phyloP scores from a whole-genome alignment of 1,140 invertebrate genomes.

The Patella vulgata region DNA sequence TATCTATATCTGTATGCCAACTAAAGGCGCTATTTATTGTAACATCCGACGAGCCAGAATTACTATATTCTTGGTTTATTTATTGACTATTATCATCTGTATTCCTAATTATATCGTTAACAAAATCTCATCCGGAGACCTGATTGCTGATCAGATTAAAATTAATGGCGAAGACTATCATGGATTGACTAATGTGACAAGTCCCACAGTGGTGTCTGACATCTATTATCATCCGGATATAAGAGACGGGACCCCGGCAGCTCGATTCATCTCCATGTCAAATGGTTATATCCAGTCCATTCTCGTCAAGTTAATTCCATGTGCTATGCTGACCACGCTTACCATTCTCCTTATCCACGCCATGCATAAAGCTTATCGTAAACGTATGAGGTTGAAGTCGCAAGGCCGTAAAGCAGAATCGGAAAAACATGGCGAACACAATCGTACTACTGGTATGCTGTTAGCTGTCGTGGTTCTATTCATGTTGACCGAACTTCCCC shows the following conservation, averaged over 20 bases:
- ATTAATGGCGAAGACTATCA: too few relatives aligned
- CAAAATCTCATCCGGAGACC: slow-evolving; percentile 18
- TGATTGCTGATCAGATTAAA: background rate
- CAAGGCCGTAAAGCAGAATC: slow-evolving; percentile 58
- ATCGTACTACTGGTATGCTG: slow-evolving; percentile 90
- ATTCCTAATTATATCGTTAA: slow-evolving; percentile 77
- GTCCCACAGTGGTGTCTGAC: too few relatives aligned
- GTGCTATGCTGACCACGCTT: slow-evolving; percentile 66
- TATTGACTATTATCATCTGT: slow-evolving; percentile 80
- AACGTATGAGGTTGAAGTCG: slow-evolving; percentile 56
- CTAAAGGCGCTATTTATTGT: slow-evolving; percentile 79
- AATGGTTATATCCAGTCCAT: slow-evolving; percentile 63
- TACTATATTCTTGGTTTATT: slow-evolving; percentile 78
- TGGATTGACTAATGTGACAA: background rate
- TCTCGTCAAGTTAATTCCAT: slow-evolving; percentile 67
- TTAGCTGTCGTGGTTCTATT: slow-evolving; percentile 87
- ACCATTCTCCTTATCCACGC: slow-evolving; percentile 67
- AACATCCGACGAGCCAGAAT: slow-evolving; percentile 77
- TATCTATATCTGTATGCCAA: slow-evolving; percentile 83
- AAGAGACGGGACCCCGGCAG: too few relatives aligned
- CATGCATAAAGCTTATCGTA: slow-evolving; percentile 66
- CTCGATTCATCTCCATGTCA: slow-evolving; percentile 23
- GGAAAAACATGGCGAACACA: slow-evolving; percentile 70
- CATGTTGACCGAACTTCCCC: slow-evolving; percentile 85
- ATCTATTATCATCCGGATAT: background rate